A percentile compares a stretch with the other conserved stretches of the same genome.
phyloP scores from a whole-genome alignment of 2,113 vertebrate species.

The Castor canadensis region DNA sequence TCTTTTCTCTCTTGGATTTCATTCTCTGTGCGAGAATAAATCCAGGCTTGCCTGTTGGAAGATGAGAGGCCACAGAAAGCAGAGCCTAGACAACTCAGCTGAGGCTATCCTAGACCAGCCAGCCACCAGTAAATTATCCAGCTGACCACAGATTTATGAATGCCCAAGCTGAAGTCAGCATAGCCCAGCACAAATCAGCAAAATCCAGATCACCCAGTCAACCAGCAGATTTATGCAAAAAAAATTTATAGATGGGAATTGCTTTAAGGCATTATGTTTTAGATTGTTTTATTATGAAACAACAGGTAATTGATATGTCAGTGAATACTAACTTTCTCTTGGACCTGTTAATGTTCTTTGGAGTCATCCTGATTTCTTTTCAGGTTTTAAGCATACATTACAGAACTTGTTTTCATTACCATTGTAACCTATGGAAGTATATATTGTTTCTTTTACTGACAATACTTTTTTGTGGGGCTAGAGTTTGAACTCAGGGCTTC shows the following conservation, averaged over 20 bases:
- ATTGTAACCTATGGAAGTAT: neutral
- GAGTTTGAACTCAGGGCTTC: too few relatives aligned
- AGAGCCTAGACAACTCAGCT: neutral
- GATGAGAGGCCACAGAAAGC: neutral
- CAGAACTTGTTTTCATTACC: conserved; percentile 13
- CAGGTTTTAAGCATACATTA: neutral
- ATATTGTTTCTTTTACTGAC: neutral
- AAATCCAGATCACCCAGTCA: neutral
- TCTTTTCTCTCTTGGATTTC: neutral
- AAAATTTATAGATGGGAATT: neutral
- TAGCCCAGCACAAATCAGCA: neutral
- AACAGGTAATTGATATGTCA: neutral
- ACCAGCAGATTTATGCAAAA: neutral
- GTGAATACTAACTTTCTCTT: conserved; percentile 10
- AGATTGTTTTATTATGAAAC: neutral
- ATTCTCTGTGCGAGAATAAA: neutral
- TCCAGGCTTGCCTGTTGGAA: neutral
- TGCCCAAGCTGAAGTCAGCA: neutral
- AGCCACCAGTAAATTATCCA: neutral
- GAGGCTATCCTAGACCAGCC: neutral
- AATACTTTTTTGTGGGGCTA: neutral
- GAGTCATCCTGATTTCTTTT: conserved; percentile 16
- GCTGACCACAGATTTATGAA: neutral
- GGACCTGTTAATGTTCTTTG: neutral
- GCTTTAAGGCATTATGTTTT: neutral